Evolutionary conservation across 30 jellyfish, hydroid and myxozoan species (phyloP), one percentile per base, ranked within the genome.

Genomic region (Turritopsis rubra): DNA sequence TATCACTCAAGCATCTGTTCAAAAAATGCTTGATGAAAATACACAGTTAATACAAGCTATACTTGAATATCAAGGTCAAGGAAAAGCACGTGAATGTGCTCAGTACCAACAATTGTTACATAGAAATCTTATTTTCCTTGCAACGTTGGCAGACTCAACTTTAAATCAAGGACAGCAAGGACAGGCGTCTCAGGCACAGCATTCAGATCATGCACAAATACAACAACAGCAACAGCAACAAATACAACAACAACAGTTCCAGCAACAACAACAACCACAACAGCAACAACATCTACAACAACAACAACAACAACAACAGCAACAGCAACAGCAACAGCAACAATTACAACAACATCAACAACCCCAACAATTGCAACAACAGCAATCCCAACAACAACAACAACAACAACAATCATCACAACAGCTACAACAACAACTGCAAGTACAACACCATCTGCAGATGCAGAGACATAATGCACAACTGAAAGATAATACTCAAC

Each of bases 111-210:
- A 87, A 75, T 68, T 91, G 19, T 80, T 91, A 23, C 98, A 91
- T 86, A 66, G 98, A 54, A 91, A 91, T 70, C 87, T 91, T 26
- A 91, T 91, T 21, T 91, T 75, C 54, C 91, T 91, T 26, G 98
- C 98, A 72, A 91, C 98, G 24, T 82, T 91, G 23, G 98, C 98
- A n/a, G 98, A 91, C 71, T 91, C 98, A 13, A 87, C 89, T 52
- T 72, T 87, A 88, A 87, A 86, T 52, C 82, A 68, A 29, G 94
- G 81, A 75, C 84, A 86, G 21, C 87, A 75, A 22, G 66, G 53
- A 1, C 82, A 27, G 52, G 13, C 60, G 5, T 13, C 60, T 41
- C 87, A 31, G 54, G 53, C 54, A 80, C 89, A 71, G 75, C 68
- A 74, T 29, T 26, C 83, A 9, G 29, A 52, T 79, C 81, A 3